Conservation (phyloP, 2,888 invertebrate species). For the Bruchidius siliquastri region DNA sequence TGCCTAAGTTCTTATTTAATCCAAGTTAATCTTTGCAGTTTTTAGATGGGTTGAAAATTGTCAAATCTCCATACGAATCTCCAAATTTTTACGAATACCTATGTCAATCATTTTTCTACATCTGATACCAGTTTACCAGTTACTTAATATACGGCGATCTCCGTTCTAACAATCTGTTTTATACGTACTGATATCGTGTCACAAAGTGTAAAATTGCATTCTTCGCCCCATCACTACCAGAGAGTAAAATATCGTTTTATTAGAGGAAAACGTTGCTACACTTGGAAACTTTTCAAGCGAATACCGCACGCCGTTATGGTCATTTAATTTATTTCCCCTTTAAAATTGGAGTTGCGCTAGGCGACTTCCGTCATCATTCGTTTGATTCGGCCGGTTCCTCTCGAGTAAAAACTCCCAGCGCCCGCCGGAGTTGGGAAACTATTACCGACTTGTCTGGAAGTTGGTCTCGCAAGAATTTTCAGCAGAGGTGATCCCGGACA, state of each 20-base stretch:
- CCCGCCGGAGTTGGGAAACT: not conserved
- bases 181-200: not conserved
- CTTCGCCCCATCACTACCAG: not conserved
- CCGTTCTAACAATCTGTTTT: too few species aligned
- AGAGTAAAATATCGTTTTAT: not conserved
- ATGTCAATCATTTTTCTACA: too few species aligned
- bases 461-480: not conserved
- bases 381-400: constrained; percentile 9
- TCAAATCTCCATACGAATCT: too few species aligned
- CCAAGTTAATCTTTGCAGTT: too few species aligned
- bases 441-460: not conserved
- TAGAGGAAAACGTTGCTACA: not conserved
- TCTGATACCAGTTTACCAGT: too few species aligned
- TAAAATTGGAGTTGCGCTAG: constrained; percentile 31
- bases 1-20: too few species aligned
- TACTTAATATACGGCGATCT: too few species aligned
- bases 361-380: not conserved
- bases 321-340: constrained; percentile 34
- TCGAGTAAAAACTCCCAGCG: constrained; percentile 8
- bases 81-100: too few species aligned
- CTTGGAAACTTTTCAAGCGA: not conserved
- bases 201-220: not conserved
- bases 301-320: constrained; percentile 26
- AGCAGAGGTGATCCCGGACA: not conserved
- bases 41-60: too few species aligned